Base-by-base conservation (phyloP, 2,113 vertebrate genomes). In the Tragelaphus imberbis region DNA sequence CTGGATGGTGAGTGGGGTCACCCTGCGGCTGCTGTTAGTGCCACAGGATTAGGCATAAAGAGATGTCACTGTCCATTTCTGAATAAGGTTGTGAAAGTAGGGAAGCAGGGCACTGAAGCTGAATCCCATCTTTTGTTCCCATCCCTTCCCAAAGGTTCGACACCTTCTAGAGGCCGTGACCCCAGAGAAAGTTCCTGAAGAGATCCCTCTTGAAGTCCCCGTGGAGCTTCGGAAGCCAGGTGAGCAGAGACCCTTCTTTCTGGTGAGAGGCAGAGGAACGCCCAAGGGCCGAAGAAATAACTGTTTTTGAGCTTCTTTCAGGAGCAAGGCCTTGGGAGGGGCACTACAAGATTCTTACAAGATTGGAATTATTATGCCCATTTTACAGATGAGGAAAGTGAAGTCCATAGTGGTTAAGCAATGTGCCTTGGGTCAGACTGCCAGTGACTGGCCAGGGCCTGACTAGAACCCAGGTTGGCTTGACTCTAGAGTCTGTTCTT, bases 121-220 rank as follows among this genome's bases (percentile, higher is more conserved):
- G 33, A 96, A 56, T 12, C 49, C 1, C 61, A 0, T 92, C 40
- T 97, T 93, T 97, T 93, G 79, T 86, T 61, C 53, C 6, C 51
- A 84, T 65, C 36, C 75, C 44, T 92, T 51, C 77, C 80, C 77
- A 87, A 93, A 99, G 99, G 75, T 98, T 33, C 93, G 88, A 79
- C 90, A 96, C 47, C 95, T 98, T 79, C 94, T 97, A 61, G 98
- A 98, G 92, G 96, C 98, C n/a, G 95, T 53, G 19, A 81, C 40
- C 5, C 98, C 98, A 16, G 96, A 98, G 30, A 97, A 90, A 88
- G 56, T 44, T 61, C 68, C 10, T 93, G 84, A 97, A 19, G 84
- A 93, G 90, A 27, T 5, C 19, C 91, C 87, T 71, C 65, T 97
- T 82, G 85, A 91, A 96, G 81, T 95, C 53, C 71, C 95, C 7